phyloP scores from a whole-genome alignment of 1,140 invertebrate genomes.

The Trigoniulus corallinus region DNA sequence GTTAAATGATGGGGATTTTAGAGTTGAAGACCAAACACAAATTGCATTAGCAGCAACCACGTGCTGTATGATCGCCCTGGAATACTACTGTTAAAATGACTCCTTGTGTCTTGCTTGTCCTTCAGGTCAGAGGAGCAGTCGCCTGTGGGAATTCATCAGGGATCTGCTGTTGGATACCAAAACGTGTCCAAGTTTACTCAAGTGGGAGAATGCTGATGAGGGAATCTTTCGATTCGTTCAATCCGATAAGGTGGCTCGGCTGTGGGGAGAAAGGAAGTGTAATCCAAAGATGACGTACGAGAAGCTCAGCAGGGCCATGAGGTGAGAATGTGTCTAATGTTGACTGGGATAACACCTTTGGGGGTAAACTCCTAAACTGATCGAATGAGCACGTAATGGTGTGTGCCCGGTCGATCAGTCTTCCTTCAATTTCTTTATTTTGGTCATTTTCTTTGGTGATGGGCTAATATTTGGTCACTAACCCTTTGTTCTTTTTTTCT shows the following conservation, averaged over 20 bases:
- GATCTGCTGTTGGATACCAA: conserved; percentile 54
- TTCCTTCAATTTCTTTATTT: background rate
- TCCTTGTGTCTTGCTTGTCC: too few species aligned
- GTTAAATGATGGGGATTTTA: too few species aligned
- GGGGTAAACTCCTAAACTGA: background rate
- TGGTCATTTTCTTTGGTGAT: too few species aligned
- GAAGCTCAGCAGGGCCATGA: conserved; percentile 82
- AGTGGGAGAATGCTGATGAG: conserved; percentile 70
- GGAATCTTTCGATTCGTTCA: conserved; percentile 79
- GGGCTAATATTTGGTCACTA: too few species aligned
- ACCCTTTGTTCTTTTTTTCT: background rate
- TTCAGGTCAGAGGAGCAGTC: conserved; percentile 19
- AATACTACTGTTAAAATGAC: too few species aligned
- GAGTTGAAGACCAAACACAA: too few species aligned
- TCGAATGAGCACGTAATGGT: too few species aligned
- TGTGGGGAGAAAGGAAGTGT: conserved; percentile 55
- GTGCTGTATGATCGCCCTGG: too few species aligned
- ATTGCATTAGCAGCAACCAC: too few species aligned
- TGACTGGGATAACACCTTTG: conserved; percentile 3
- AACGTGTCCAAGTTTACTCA: conserved; percentile 60
- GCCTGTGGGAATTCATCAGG: conserved; percentile 63
- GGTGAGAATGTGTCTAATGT: conserved; percentile 32
- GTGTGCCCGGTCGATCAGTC: background rate
- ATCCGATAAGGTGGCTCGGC: conserved; percentile 70
- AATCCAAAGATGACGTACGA: conserved; percentile 87